Percentiles rank a stretch among this genome's conserved stretches.
These are phyloP conservation scores for Caenorhabditis sinica DNA, from an alignment of 2,888 invertebrate genomes.

Conservation along the genomic window DNA sequence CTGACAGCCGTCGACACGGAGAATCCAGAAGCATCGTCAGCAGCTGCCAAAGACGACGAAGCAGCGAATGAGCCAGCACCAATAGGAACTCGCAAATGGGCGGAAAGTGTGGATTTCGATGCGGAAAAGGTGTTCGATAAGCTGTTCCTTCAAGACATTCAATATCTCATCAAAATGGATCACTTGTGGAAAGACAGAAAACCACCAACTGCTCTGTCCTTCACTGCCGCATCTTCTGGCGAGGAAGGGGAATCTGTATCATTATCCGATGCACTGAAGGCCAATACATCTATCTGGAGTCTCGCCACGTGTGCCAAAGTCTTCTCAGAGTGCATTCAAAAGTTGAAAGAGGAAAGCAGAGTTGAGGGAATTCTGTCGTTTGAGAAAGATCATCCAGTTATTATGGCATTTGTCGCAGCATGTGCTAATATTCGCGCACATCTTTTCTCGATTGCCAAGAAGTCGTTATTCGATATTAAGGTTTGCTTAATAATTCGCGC, in stretches of 20 bases:
- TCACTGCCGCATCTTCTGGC: constrained; percentile 25
- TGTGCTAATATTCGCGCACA: constrained; percentile 94
- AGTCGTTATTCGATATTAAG: constrained; percentile 95
- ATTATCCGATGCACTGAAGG: constrained; percentile 14
- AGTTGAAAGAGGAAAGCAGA: constrained; percentile 82
- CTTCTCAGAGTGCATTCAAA: constrained; percentile 81
- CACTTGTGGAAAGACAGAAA: constrained; percentile 94
- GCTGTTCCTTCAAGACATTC: constrained; percentile 95
- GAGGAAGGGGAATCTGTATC: not conserved
- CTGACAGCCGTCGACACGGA: constrained; percentile 88
- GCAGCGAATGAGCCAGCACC: constrained; percentile 47
- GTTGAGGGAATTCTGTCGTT: constrained; percentile 42
- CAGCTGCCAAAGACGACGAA: constrained; percentile 6
- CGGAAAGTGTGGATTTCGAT: constrained; percentile 90
- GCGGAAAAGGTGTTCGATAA: constrained; percentile 93
- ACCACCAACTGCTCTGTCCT: constrained; percentile 87
- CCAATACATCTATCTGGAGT: constrained; percentile 70
- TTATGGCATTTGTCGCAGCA: constrained; percentile 90
- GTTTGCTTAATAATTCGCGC: not conserved
- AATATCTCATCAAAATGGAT: constrained; percentile 94
- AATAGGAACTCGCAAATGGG: constrained; percentile 92
- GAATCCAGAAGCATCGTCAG: not conserved
- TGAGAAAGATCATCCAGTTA: constrained; percentile 92
- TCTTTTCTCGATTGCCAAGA: constrained; percentile 92
- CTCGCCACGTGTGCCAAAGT: constrained; percentile 85